Percentiles rank a stretch among this genome's conserved stretches.
Conservation (phyloP, 2,797 vertebrate genomes). For the Australoheros facetus region DNA sequence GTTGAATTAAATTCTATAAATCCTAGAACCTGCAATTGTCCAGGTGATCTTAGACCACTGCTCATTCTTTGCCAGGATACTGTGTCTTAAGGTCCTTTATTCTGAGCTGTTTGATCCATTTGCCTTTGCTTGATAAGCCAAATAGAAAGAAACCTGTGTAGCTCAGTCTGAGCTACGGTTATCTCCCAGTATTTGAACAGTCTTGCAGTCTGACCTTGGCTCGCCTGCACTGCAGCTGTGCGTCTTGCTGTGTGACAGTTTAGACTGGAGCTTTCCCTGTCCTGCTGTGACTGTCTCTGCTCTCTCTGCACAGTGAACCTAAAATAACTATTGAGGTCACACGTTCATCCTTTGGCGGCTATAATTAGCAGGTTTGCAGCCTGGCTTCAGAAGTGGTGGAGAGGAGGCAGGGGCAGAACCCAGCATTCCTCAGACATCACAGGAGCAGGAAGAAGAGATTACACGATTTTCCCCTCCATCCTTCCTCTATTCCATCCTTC, state of each 20-base stretch:
- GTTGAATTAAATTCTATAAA: not conserved
- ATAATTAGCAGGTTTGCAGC: slow-evolving; percentile 71
- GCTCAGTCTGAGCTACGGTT: not conserved
- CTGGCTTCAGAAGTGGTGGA: slow-evolving; percentile 40
- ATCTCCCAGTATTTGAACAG: not conserved
- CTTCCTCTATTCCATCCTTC: slow-evolving; percentile 37
- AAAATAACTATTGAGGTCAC: slow-evolving; percentile 73
- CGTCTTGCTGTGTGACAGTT: slow-evolving; percentile 2
- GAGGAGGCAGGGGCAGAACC: slow-evolving; percentile 3
- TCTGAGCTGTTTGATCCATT: not conserved
- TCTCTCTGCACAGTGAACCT: slow-evolving; percentile 11
- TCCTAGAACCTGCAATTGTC: not conserved
- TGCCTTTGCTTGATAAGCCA: not conserved
- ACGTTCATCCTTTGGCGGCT: slow-evolving; percentile 63
- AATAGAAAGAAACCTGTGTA: not conserved
- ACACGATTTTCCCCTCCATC: slow-evolving; percentile 26
- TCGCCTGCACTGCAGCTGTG: slow-evolving; percentile 7
- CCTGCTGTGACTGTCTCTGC: slow-evolving; percentile 37
- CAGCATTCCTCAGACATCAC: slow-evolving; percentile 50
- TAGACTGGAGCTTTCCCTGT: slow-evolving; percentile 9
- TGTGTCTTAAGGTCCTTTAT: not conserved
- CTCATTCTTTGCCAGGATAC: not conserved
- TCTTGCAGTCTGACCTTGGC: slow-evolving; percentile 18
- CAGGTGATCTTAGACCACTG: not conserved
- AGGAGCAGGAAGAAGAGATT: slow-evolving; percentile 58